Evolutionary conservation across 2,888 invertebrate species (phyloP), one percentile per base, ranked within the genome.

Genomic region (Scaptomyza polygonia): DNA sequence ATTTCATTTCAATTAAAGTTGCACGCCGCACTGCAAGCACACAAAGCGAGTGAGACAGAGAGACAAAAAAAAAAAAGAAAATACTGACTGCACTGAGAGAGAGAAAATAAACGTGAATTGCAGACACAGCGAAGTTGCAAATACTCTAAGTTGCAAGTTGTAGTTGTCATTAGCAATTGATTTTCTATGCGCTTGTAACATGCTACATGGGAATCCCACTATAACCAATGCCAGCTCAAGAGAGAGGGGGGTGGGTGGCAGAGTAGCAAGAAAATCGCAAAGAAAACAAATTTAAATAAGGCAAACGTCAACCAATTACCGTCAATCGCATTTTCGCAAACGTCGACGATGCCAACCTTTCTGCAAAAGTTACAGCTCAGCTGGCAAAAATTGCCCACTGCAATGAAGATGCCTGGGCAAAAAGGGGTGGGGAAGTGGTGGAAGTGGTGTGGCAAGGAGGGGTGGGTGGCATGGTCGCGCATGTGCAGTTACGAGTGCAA

Each of bases 251-350:
- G 54, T 42, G 53, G 42, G 53, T 25, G 51, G 68, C 51, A 64
- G 68, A 48, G 67, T 43, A 52, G 68, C 54, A 72, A 64, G 58
- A 71, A 66, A 72, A 83, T 68, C 67, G 61, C 55, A 85, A 88
- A 73, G 79, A 81, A 88, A 88, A 87, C 88, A 85, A 85, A 85
- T 85, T 85, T 88, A 87, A 85, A 85, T 85, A 85, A 85, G 88
- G 88, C 85, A 89, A 86, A 86, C 86, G 86, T 86, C 86, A 88
- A 81, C 89, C 86, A 86, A 86, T 86, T 89, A 86, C 89, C 89
- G 89, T 86, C 86, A 86, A 86, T 86, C 88, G 88, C 82, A 86
- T 84, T 84, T 84, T 61, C 84, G 82, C 84, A 74, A 77, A 58
- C 63, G 63, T 49, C 53, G 66, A 34, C 66, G 69, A 57, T 56